Evolutionary conservation across 1,140 invertebrate species (phyloP), one percentile per base, ranked within the genome.

Genomic region (Zaprionus ghesquierei): DNA sequence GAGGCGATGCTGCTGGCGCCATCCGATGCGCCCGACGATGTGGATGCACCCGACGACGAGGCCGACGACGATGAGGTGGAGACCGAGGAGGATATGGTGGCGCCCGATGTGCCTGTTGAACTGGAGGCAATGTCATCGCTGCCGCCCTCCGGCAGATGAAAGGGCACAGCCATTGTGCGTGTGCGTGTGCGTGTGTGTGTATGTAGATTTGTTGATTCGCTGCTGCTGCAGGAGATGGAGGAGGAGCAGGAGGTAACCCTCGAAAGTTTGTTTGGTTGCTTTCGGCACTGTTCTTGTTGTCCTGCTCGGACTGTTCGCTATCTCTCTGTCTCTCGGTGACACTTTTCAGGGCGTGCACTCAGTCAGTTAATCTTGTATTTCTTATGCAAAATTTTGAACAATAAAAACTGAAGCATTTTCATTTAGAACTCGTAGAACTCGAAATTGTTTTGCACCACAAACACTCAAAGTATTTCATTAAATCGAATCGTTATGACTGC

Each of bases 111-210:
- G 49, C 72, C 75, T 65, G 79, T 69, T 59, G 86, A 81, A 56
- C 79, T 79, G 41, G 86, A 86, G 75, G 82, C 89, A 60, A 76
- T 80, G 63, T 91, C 84, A 86, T 90, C 85, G 74, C 75, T 69
- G 73, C 87, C 86, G 71, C 71, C 85, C 77, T 90, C 90, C 61
- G 91, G 91, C 78, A 91, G 74, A 84, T 86, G 85, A 86, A 92
- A 92, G 78, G 89, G 89, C 86, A 91, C 89, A 73, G 91, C 91
- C 91, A 92, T 92, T 75, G 53, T 79, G 62, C 20, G 59, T 78
- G 59, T 68, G 54, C 64, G 53, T 29, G 33, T 56, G 44, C 33
- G 33, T 23, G 41, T 31, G 23, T 22, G 22, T 46, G 44, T 54
- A 25, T 12, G 61, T 13, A 27, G 27, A 29, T 58, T 22, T 49